Percentiles rank a stretch among this genome's conserved stretches.
Conservation (phyloP, 1,140 invertebrate species). For the Penaeus indicus region DNA sequence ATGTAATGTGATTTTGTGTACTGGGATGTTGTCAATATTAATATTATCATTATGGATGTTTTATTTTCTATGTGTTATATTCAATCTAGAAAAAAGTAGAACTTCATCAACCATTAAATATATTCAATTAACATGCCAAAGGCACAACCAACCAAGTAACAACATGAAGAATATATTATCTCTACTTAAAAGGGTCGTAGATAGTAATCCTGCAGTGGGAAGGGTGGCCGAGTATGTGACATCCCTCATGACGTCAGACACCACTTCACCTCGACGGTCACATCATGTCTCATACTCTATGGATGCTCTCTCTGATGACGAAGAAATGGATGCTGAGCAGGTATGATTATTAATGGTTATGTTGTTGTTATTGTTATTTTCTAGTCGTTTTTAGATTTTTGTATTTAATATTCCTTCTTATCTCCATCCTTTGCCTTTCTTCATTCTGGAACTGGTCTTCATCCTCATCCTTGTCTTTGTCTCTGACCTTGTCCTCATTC, state of each 20-base stretch:
- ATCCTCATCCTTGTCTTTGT: no score
- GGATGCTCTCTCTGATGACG: constrained; percentile 58
- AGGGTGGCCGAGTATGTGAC: constrained; percentile 50
- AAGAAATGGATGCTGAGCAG: constrained; percentile 60
- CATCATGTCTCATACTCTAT: constrained; percentile 60
- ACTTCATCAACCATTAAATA: no score
- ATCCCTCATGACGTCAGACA: constrained; percentile 36
- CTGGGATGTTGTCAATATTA: no score
- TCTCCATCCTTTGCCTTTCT: no score
- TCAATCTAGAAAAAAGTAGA: no score
- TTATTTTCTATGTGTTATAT: no score
- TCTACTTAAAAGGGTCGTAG: constrained; percentile 37
- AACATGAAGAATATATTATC: not conserved
- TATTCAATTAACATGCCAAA: no score
- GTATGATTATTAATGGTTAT: constrained; percentile 1
- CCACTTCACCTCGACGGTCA: constrained; percentile 50
- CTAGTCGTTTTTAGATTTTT: not conserved
- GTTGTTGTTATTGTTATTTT: not conserved
- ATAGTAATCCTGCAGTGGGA: constrained; percentile 50
- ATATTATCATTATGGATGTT: no score
- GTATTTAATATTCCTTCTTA: not conserved
- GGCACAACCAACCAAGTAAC: not conserved
- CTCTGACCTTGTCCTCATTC: accelerated
- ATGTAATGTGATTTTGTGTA: no score
- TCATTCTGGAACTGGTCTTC: no score